Percentiles rank a stretch among this genome's conserved stretches.
Conservation (phyloP, 2,797 vertebrate genomes). For the Triplophysa bombifrons region DNA sequence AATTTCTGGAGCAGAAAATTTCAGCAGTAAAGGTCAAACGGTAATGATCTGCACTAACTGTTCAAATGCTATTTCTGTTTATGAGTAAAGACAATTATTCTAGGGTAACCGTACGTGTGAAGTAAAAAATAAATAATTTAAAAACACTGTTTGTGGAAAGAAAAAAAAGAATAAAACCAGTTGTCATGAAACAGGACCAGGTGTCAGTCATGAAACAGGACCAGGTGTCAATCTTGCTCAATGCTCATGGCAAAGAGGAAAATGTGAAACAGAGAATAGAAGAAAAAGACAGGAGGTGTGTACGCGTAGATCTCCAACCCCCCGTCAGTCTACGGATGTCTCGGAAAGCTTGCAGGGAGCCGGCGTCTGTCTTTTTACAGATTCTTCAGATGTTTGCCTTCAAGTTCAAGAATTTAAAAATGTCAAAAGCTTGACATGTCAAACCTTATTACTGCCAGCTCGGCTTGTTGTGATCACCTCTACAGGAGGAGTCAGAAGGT, state of each 20-base stretch:
- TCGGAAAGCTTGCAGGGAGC: background rate
- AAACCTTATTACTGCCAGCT: conserved; percentile 56
- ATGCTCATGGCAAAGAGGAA: conserved; percentile 60
- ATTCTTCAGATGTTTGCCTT: conserved; percentile 62
- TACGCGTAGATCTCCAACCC: background rate
- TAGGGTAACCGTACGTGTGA: background rate
- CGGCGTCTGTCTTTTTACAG: conserved; percentile 52
- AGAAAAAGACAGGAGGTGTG: conserved; percentile 3
- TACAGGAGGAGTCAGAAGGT: conserved; percentile 36
- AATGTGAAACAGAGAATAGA: conserved; percentile 39
- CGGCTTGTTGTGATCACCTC: conserved; percentile 52
- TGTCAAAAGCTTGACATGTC: conserved; percentile 66
- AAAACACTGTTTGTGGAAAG: background rate
- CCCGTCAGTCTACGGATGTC: conserved; percentile 1
- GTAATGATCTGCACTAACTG: conserved; percentile 16
- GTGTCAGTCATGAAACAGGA: conserved; percentile 63
- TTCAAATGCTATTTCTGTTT: conserved; percentile 26
- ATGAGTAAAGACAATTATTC: conserved; percentile 14
- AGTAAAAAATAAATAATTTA: conserved; percentile 7
- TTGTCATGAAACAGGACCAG: conserved; percentile 56
- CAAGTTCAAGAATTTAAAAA: conserved; percentile 65
- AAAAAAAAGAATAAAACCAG: conserved; percentile 40
- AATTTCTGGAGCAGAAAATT: conserved; percentile 9
- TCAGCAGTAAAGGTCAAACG: conserved; percentile 9
- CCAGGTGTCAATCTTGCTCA: conserved; percentile 58